Evolutionary conservation across 2,113 vertebrate species (phyloP).

Genomic region (Nothoprocta perdicaria): DNA sequence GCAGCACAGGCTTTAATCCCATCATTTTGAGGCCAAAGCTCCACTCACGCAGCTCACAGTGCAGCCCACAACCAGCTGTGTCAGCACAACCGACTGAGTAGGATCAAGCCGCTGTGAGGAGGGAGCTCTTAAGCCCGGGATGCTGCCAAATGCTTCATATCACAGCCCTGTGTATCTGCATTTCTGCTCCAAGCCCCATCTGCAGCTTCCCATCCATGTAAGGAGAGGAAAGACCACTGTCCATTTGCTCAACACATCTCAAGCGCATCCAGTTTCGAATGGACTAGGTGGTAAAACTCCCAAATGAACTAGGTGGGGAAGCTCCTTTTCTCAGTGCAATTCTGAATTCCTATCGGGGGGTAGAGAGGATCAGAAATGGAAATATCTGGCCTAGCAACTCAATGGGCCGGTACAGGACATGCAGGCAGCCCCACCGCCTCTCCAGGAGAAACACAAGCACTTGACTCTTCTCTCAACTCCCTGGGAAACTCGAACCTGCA

Average conservation of each 20-base stretch:
- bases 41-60: not conserved
- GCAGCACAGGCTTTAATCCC: slow-evolving; percentile 37
- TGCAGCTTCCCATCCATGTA: slow-evolving; percentile 63
- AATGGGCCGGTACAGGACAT: not conserved
- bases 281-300: slow-evolving; percentile 39
- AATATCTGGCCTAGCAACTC: not conserved
- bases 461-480: not conserved
- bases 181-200: slow-evolving; percentile 67
- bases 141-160: slow-evolving; percentile 66
- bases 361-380: not conserved
- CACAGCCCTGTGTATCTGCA: slow-evolving; percentile 60
- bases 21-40: slow-evolving; percentile 52
- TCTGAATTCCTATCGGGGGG: not conserved
- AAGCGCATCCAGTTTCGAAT: slow-evolving; percentile 24
- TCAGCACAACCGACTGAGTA: slow-evolving; percentile 51
- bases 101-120: slow-evolving; percentile 61
- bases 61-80: slow-evolving; percentile 65
- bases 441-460: not conserved
- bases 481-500: not conserved
- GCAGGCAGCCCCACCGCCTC: not conserved
- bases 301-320: slow-evolving; percentile 37
- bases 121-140: slow-evolving; percentile 24
- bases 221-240: slow-evolving; percentile 55
- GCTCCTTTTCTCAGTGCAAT: not conserved
- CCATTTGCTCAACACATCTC: slow-evolving; percentile 54